Conservation (phyloP, 1,140 invertebrate genomes). For the Leptopilina clavipes region DNA sequence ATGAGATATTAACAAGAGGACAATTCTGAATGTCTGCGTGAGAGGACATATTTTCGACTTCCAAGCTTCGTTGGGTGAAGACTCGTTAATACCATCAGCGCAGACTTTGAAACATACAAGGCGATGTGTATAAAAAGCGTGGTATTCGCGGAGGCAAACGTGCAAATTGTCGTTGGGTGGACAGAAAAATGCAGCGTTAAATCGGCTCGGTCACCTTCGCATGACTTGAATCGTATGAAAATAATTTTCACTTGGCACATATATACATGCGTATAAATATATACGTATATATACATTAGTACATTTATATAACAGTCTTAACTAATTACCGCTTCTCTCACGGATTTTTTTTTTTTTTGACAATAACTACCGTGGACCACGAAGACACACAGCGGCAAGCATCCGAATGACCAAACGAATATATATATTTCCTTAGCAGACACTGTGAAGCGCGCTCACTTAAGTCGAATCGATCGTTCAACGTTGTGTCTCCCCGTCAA, state of each 20-base stretch:
- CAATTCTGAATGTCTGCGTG: not conserved
- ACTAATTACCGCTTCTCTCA: slow-evolving; percentile 62
- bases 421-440: slow-evolving; percentile 10
- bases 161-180: slow-evolving; percentile 28
- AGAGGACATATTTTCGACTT: slow-evolving; percentile 20
- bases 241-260: slow-evolving; percentile 27
- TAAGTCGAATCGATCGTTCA: slow-evolving; percentile 60
- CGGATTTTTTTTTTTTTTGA: slow-evolving; percentile 50
- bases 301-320: slow-evolving; percentile 36
- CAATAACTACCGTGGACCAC: slow-evolving; percentile 34
- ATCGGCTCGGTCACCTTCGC: slow-evolving; percentile 28
- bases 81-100: not conserved
- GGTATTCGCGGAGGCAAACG: slow-evolving; percentile 27
- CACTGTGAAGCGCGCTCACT: slow-evolving; percentile 52
- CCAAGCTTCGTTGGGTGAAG: not conserved
- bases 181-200: slow-evolving; percentile 29
- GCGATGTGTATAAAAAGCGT: slow-evolving; percentile 12
- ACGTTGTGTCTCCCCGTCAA: slow-evolving; percentile 40
- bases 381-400: not conserved
- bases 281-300: too few species aligned
- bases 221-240: slow-evolving; percentile 27
- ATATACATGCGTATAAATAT: not conserved
- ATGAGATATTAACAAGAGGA: slow-evolving; percentile 16
- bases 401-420: not conserved
- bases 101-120: not conserved